Conservation (phyloP, 2,888 invertebrate genomes). For the Xestia rhomboidea region DNA sequence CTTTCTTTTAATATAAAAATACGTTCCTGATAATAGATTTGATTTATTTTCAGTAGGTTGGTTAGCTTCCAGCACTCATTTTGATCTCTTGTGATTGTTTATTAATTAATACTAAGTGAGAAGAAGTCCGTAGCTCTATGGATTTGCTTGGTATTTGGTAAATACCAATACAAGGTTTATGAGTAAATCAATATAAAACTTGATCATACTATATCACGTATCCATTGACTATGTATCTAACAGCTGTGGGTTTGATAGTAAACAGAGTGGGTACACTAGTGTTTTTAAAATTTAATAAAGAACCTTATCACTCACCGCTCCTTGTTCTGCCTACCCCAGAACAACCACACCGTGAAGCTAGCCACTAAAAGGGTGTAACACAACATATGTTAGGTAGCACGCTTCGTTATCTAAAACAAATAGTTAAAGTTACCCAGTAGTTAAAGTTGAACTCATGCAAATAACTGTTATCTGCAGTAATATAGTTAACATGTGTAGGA, state of each 20-base stretch:
- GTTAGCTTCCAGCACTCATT: not conserved
- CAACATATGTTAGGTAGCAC: slow-evolving; percentile 55
- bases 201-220: not conserved
- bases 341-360: slow-evolving; percentile 39
- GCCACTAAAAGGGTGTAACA: slow-evolving; percentile 29
- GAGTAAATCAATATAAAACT: not conserved
- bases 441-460: slow-evolving; percentile 59
- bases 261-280: not conserved
- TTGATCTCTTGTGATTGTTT: not conserved
- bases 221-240: not conserved
- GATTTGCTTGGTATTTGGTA: not conserved
- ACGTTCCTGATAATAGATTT: not conserved
- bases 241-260: too few relatives aligned
- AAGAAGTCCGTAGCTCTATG: not conserved
- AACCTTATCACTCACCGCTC: slow-evolving; percentile 30
- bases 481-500: slow-evolving; percentile 58
- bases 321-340: slow-evolving; percentile 12
- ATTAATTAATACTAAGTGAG: not conserved
- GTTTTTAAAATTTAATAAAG: not conserved
- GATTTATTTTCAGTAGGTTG: not conserved
- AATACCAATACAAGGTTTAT: not conserved
- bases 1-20: not conserved
- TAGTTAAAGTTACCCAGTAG: slow-evolving; percentile 46
- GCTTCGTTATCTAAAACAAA: slow-evolving; percentile 56
- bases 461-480: slow-evolving; percentile 59